Evolutionary conservation across 2,113 vertebrate species (phyloP).

Genomic region (Ammospiza caudacuta): DNA sequence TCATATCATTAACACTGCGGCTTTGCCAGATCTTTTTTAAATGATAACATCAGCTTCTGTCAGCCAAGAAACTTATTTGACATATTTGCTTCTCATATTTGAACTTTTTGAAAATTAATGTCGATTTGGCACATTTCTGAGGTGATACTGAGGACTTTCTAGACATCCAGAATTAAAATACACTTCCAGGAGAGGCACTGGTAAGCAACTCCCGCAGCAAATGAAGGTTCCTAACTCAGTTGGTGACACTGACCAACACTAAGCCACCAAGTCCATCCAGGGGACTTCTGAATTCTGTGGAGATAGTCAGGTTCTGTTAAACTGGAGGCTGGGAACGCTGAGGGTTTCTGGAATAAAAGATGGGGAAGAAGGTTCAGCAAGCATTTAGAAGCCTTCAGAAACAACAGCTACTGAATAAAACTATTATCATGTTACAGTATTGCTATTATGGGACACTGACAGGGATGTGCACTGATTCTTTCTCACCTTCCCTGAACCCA

Average conservation of each 20-base stretch:
- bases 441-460: background rate
- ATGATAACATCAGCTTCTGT: conserved; percentile 16
- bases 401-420: background rate
- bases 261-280: background rate
- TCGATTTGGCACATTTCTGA: background rate
- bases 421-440: background rate
- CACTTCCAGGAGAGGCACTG: background rate
- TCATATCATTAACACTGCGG: background rate
- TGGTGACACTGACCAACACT: background rate
- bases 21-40: background rate
- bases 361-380: background rate
- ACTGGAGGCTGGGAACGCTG: background rate
- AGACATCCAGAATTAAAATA: background rate
- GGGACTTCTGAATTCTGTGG: background rate
- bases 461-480: background rate
- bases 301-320: background rate
- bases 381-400: background rate
- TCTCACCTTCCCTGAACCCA: background rate
- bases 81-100: background rate
- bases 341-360: background rate
- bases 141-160: conserved; percentile 6
- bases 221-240: background rate
- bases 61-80: conserved; percentile 25
- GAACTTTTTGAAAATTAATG: conserved; percentile 5
- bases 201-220: background rate